phyloP scores from a whole-genome alignment of 2,113 vertebrate species.

The Progne subis region DNA sequence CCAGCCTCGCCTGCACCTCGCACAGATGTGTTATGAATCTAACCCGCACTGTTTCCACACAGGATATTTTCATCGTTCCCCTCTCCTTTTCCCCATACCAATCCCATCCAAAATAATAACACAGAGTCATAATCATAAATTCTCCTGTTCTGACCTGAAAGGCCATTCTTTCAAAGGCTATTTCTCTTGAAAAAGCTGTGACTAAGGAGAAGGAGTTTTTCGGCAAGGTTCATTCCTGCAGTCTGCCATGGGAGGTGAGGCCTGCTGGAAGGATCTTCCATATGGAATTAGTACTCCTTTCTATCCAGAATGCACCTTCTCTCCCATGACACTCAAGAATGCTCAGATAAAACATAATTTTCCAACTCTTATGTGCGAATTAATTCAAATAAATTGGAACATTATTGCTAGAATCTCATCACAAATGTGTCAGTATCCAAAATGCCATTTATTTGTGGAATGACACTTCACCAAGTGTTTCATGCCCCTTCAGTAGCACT shows the following conservation, averaged over 20 bases:
- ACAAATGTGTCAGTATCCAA: rapidly evolving
- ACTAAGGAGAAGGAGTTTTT: neutral
- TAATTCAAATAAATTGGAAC: neutral
- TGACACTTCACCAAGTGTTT: neutral
- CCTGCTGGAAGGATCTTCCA: neutral
- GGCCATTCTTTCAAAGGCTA: neutral
- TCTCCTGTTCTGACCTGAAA: neutral
- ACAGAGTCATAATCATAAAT: neutral
- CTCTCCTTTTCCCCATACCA: neutral
- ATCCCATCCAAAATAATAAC: neutral
- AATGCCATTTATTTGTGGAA: neutral
- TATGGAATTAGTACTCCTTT: neutral
- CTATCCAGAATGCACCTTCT: neutral
- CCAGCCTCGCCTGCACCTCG: slow-evolving; percentile 37
- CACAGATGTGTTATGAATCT: slow-evolving; percentile 69
- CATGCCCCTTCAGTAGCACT: neutral
- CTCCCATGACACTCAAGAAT: neutral
- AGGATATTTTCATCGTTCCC: slow-evolving; percentile 9
- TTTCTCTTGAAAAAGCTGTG: neutral
- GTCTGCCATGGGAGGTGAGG: neutral
- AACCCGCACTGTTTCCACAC: slow-evolving; percentile 57
- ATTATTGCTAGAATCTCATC: neutral
- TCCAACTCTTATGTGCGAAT: neutral
- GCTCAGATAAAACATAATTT: neutral
- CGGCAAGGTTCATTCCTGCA: neutral